phyloP scores from a whole-genome alignment of 2,888 invertebrate species.

The Diploptera punctata region DNA sequence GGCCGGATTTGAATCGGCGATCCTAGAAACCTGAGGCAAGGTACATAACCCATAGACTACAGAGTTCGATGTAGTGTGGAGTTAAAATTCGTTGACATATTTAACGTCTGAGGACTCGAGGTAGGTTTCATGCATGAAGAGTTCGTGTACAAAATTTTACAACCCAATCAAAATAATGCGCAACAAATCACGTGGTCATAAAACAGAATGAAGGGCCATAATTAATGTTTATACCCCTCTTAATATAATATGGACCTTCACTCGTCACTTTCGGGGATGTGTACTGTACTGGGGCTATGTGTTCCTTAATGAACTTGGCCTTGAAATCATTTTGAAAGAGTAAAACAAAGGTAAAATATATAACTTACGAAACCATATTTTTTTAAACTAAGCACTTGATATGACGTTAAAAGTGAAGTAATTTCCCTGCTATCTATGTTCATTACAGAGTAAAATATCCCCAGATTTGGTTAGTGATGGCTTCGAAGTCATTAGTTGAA shows the following conservation, averaged over 20 bases:
- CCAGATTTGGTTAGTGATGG: neutral
- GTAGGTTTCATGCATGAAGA: neutral
- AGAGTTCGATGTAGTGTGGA: no score
- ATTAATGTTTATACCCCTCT: neutral
- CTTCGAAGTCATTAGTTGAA: neutral
- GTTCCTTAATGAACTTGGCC: constrained; percentile 7
- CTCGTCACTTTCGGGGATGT: neutral
- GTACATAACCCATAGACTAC: no score
- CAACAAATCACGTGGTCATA: constrained; percentile 10
- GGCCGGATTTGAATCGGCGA: no score
- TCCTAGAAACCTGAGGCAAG: no score
- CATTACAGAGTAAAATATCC: neutral
- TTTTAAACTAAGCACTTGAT: no score
- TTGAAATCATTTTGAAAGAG: no score
- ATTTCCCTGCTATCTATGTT: neutral
- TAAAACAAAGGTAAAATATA: neutral
- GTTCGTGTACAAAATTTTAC: neutral
- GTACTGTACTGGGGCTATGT: neutral
- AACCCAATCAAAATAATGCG: neutral
- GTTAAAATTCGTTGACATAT: no score
- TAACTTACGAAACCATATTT: no score
- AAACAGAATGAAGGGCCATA: constrained; percentile 1
- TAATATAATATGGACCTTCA: neutral
- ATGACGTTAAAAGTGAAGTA: neutral
- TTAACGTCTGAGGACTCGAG: no score